These are phyloP conservation scores for Rotaria magnacalcarata DNA, from an alignment of 2,888 invertebrate genomes.

Conservation along the genomic window DNA sequence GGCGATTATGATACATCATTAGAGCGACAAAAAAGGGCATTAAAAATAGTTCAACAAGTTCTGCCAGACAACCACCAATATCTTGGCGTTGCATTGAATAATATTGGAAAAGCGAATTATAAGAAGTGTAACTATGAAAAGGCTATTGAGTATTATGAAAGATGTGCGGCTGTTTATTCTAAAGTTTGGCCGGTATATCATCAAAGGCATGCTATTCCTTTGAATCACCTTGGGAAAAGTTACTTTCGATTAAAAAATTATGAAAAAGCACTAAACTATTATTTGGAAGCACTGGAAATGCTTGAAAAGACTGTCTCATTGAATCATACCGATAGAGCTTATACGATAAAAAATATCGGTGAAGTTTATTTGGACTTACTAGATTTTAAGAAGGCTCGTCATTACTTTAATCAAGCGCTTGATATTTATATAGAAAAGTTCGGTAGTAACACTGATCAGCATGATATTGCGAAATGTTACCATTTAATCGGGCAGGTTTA, in stretches of 20 bases:
- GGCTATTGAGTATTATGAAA: neutral
- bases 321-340: neutral
- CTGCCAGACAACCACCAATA: neutral
- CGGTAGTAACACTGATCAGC: neutral
- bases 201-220: neutral
- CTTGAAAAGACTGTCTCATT: neutral
- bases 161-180: neutral
- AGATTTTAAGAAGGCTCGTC: neutral
- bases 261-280: neutral
- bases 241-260: neutral
- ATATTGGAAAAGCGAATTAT: neutral
- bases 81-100: neutral
- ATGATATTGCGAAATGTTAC: neutral
- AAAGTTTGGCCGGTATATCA: neutral
- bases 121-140: neutral
- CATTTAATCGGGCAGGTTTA: neutral
- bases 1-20: neutral
- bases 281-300: neutral
- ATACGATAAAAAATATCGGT: neutral
- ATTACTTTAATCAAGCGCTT: neutral
- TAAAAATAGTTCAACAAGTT: neutral
- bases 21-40: neutral
- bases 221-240: neutral
- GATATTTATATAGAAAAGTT: neutral
- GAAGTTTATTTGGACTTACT: neutral